Percentiles rank a stretch among this genome's conserved stretches.
Conservation (phyloP, 2,797 vertebrate genomes). For the Phoebastria nigripes region DNA sequence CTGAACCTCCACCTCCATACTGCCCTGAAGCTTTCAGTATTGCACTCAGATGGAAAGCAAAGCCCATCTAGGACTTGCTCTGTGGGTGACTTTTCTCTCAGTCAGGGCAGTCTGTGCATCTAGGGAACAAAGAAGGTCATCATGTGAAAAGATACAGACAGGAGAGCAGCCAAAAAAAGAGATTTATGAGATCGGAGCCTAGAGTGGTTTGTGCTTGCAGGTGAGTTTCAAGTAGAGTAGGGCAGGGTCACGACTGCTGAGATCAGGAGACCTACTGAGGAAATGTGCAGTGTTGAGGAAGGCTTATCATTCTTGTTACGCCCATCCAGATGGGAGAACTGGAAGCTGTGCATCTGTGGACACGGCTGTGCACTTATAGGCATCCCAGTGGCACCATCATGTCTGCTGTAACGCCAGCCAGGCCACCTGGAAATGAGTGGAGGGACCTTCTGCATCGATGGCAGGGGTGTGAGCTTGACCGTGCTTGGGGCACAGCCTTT, state of each 20-base stretch:
- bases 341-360: not conserved
- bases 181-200: not conserved
- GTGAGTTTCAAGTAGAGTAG: not conserved
- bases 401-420: not conserved
- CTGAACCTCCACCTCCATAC: not conserved
- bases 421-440: not conserved
- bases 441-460: not conserved
- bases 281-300: not conserved
- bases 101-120: not conserved
- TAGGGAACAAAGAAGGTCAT: not conserved
- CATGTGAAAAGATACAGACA: not conserved
- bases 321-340: not conserved
- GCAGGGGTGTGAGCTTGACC: accelerated
- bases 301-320: not conserved
- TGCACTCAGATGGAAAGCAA: not conserved
- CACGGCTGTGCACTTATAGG: accelerated
- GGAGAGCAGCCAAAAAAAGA: not conserved
- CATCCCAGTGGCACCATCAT: not conserved
- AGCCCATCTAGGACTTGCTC: not conserved
- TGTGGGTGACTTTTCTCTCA: not conserved
- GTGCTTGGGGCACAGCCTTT: not conserved
- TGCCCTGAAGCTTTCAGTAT: not conserved
- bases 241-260: not conserved
- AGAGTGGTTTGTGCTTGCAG: not conserved
- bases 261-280: not conserved